Percentiles rank a stretch among this genome's conserved stretches.
Conservation (phyloP, 2,113 vertebrate species). For the Muntiacus muntjak region DNA sequence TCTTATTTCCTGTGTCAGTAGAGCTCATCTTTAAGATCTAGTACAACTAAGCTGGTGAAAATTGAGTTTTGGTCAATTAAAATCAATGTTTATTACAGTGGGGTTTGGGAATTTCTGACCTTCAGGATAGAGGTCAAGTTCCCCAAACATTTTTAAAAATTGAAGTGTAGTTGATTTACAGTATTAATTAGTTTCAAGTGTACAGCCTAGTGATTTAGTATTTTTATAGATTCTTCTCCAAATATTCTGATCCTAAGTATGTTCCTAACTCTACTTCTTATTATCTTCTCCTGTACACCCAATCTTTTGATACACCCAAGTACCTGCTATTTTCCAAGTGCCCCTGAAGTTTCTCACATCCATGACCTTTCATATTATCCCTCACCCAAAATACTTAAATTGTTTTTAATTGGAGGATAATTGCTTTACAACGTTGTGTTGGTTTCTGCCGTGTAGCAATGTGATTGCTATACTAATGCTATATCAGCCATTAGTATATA, state of each 20-base stretch:
- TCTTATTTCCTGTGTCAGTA: not conserved
- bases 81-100: not conserved
- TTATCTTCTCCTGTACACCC: not conserved
- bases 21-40: not conserved
- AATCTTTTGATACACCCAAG: not conserved
- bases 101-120: not conserved
- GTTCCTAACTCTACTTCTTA: not conserved
- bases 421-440: not conserved
- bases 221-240: not conserved
- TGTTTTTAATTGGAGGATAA: not conserved
- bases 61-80: not conserved
- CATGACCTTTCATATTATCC: not conserved
- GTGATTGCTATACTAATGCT: not conserved
- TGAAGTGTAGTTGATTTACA: not conserved
- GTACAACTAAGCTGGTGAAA: not conserved
- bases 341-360: not conserved
- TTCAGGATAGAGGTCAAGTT: conserved; percentile 19
- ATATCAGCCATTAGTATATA: not conserved
- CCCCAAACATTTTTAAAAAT: not conserved
- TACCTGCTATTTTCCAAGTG: not conserved
- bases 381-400: not conserved
- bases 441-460: not conserved
- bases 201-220: not conserved
- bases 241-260: not conserved
- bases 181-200: not conserved